Base-by-base conservation (phyloP, 2,797 vertebrate genomes). In the Balearica regulorum region DNA sequence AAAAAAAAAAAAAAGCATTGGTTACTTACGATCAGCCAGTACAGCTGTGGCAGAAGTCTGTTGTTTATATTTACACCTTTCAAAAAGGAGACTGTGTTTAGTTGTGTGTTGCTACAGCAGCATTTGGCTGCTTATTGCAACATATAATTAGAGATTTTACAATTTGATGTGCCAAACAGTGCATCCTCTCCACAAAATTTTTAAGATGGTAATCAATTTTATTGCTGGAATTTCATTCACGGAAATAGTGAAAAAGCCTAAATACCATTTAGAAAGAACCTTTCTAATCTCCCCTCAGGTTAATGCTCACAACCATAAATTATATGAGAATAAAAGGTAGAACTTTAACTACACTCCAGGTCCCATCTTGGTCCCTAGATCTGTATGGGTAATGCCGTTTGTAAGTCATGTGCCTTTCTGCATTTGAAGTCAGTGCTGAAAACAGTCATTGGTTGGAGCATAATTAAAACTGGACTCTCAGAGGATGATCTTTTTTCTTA, bases 41-140 rank as follows among this genome's bases (percentile, higher is more conserved):
- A 55, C 71, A 89, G 71, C 78, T 89, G 72, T 73, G 82, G 64
- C 46, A 81, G 22, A 89, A 92, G 61, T 83, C 88, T 95, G 82
- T 73, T 94, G 65, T 91, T 96, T 95, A 55, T 87, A 55, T 96
- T 81, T 94, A 78, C 62, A 75, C 76, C 65, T 90, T 95, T 89
- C 75, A 69, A 60, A 92, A 69, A 85, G 61, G 87, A 92, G 75
- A 16, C n/a, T 71, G 49, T 90, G 29, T 93, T 94, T 91, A 71
- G 39, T 72, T 60, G 16, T 75, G 57, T 90, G 72, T 66, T 96
- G 69, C 84, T 93, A 58, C 89, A 89, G 86, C 49, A 96, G 71
- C 72, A 85, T 89, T 93, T 95, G 53, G 49, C 53, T 93, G 60
- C 85, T 83, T 81, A 73, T 65, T 92, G 81, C 51, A 61, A 76